Evolutionary conservation across 2,113 vertebrate genomes (phyloP).

Genomic region (Corvus hawaiiensis): DNA sequence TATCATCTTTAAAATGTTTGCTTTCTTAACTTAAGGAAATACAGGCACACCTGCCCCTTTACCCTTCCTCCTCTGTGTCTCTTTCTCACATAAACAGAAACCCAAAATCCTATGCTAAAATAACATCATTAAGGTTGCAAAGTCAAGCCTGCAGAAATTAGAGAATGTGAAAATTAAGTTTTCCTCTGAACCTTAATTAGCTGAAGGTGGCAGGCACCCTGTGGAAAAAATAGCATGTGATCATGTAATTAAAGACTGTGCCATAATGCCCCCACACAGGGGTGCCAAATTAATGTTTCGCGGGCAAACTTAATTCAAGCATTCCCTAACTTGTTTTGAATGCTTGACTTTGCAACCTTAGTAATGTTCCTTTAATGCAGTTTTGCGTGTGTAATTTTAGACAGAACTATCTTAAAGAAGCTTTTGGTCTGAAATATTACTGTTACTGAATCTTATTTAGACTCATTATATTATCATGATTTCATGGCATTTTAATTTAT

Average conservation of each 20-base stretch:
- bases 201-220: slow-evolving; percentile 50
- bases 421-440: slow-evolving; percentile 34
- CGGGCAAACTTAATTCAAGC: slow-evolving; percentile 35
- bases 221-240: slow-evolving; percentile 53
- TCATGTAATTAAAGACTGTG: slow-evolving; percentile 58
- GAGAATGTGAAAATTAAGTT: slow-evolving; percentile 57
- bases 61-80: not conserved
- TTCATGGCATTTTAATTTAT: slow-evolving; percentile 68
- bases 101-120: not conserved
- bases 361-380: slow-evolving; percentile 26
- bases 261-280: slow-evolving; percentile 58
- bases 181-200: slow-evolving; percentile 56
- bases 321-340: slow-evolving; percentile 49
- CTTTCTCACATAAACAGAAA: not conserved
- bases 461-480: slow-evolving; percentile 53
- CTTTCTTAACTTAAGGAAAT: not conserved
- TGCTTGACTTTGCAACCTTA: slow-evolving; percentile 49
- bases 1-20: not conserved
- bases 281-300: slow-evolving; percentile 44
- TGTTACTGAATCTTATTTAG: slow-evolving; percentile 57
- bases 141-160: slow-evolving; percentile 47
- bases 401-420: slow-evolving; percentile 42
- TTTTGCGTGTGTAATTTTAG: not conserved
- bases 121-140: slow-evolving; percentile 31
- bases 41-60: not conserved